Evolutionary conservation across 2,888 invertebrate genomes (phyloP).

Genomic region (Boloria euphrosyne): DNA sequence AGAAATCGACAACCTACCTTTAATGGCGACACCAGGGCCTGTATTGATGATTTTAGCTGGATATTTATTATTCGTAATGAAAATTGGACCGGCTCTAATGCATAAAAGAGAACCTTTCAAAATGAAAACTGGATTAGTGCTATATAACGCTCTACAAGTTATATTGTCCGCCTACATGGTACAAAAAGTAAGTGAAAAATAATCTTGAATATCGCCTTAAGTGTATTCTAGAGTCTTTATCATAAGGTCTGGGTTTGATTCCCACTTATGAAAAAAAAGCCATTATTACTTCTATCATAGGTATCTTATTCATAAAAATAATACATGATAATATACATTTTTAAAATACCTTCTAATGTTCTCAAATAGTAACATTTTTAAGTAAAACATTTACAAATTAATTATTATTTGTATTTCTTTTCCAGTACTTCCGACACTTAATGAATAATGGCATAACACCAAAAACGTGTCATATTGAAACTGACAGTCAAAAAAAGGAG

Average conservation of each 20-base stretch:
- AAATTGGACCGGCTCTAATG: slow-evolving; percentile 93
- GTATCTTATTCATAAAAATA: neutral
- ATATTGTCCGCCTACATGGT: slow-evolving; percentile 91
- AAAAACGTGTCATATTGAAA: slow-evolving; percentile 57
- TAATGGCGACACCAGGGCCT: slow-evolving; percentile 90
- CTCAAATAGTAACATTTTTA: no score
- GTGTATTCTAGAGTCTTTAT: no score
- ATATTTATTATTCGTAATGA: slow-evolving; percentile 88
- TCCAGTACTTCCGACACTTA: slow-evolving; percentile 63
- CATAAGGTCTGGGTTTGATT: no score
- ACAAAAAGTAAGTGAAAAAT: slow-evolving; percentile 86
- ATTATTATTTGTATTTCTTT: slow-evolving; percentile 37
- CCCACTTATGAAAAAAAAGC: no score
- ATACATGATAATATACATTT: neutral
- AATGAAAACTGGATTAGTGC: slow-evolving; percentile 86
- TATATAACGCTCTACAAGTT: slow-evolving; percentile 96
- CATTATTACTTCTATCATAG: no score
- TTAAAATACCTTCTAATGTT: no score
- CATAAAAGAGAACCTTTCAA: slow-evolving; percentile 91
- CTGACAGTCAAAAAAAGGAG: slow-evolving; percentile 44
- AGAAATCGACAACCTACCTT: slow-evolving; percentile 86
- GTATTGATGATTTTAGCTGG: slow-evolving; percentile 87
- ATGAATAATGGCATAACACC: slow-evolving; percentile 56
- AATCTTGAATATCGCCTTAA: no score
- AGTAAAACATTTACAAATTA: neutral